Evolutionary conservation across 2,888 invertebrate genomes (phyloP), one percentile per base, ranked within the genome.

Genomic region (Drosophila flavopinicola): DNA sequence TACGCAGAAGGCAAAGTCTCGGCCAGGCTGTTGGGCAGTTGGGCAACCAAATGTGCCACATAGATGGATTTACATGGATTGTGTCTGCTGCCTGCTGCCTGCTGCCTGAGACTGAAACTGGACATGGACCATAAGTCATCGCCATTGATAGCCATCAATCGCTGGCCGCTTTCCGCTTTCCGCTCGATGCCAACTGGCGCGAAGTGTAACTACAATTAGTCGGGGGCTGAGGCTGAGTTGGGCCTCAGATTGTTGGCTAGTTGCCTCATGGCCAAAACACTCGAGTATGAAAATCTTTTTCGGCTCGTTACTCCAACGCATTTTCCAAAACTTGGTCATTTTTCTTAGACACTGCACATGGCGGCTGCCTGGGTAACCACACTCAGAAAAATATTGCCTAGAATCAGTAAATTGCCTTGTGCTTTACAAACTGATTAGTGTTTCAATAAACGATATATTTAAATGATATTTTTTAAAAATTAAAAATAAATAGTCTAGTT

Each of bases 101-200:
- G 57, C 27, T 24, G 25, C 1, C 39, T 39, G 51, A 27, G 44
- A 44, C 57, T 38, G 44, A 53, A 52, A 39, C 67, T 61, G 74
- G 65, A 65, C 64, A 49, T 44, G 41, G 67, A 51, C 76, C 72
- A 83, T 85, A 85, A 85, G 84, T 84, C 85, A 83, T 74, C 71
- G 69, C 68, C 85, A 85, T 80, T 84, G 85, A 85, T 84, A 84
- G 83, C 85, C 83, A 84, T 84, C 84, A 84, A 84, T 85, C 85
- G 85, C 72, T 41, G 51, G 61, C 65, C 69, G 71, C 70, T 77
- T 67, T 76, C 61, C 72, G 75, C 73, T 52, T 54, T 69, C 69
- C 69, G 65, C 70, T 77, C 69, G 59, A 59, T 60, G 38, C n/a
- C 37, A 41, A 61, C 66, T 71, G 69, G 85, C 73, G 83, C 71